Percentiles rank a stretch among this genome's conserved stretches.
phyloP scores from a whole-genome alignment of 2,888 invertebrate genomes.

The Eupithecia pulchellata region DNA sequence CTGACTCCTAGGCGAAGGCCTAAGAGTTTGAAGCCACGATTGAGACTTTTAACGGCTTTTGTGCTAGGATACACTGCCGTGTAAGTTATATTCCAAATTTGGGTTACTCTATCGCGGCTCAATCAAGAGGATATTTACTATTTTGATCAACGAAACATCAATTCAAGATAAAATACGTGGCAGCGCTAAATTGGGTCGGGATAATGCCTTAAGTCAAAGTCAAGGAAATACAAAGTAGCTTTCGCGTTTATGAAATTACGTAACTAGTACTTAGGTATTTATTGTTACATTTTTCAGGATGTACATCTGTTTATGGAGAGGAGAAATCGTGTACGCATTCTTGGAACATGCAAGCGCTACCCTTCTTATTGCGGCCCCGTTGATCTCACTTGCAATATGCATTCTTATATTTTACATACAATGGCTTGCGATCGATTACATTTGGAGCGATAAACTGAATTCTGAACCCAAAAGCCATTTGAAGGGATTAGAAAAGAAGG shows the following conservation, averaged over 20 bases:
- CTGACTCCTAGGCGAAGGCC: constrained; percentile 58
- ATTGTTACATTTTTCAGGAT: constrained; percentile 46
- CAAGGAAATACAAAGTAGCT: too few species aligned
- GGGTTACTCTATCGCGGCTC: not conserved
- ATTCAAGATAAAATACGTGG: too few species aligned
- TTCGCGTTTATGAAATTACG: too few species aligned
- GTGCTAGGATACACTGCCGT: constrained; percentile 46
- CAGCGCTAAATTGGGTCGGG: too few species aligned
- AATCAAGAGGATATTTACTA: not conserved
- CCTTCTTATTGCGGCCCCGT: constrained; percentile 21
- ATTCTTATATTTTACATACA: constrained; percentile 36
- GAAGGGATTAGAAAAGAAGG: not conserved
- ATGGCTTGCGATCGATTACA: constrained; percentile 38
- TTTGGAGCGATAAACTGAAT: constrained; percentile 27
- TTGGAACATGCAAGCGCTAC: constrained; percentile 19
- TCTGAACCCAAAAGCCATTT: constrained; percentile 1
- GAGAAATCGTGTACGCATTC: constrained; percentile 51
- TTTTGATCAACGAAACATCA: too few species aligned
- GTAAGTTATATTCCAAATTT: constrained; percentile 52
- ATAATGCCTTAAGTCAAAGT: too few species aligned
- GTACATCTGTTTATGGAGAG: constrained; percentile 45
- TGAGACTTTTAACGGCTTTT: constrained; percentile 47
- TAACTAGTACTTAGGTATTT: too few species aligned
- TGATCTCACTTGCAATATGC: not conserved
- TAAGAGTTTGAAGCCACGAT: constrained; percentile 44